A percentile compares a stretch with the other conserved stretches of the same genome.
These are phyloP conservation scores for Platycheirus albimanus DNA, from an alignment of 2,888 invertebrate species.

Conservation along the genomic window DNA sequence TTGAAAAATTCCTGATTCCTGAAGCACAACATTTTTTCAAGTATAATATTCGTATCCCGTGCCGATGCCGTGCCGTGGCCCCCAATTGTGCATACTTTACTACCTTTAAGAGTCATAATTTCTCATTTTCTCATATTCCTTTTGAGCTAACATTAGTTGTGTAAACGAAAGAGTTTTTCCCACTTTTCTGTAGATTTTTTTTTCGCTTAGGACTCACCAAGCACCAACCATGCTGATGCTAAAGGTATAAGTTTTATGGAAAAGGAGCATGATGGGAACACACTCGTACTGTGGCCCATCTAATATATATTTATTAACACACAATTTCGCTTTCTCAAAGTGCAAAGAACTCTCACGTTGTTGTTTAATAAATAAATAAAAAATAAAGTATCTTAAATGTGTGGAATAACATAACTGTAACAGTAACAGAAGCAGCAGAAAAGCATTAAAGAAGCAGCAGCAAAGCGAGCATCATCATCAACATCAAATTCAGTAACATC, in stretches of 20 bases:
- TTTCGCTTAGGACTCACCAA: background rate
- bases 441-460: conserved; percentile 13
- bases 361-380: conserved; percentile 60
- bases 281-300: background rate
- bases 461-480: conserved; percentile 59
- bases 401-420: conserved; percentile 52
- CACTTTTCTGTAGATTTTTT: too few species aligned
- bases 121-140: conserved; percentile 38
- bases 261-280: background rate
- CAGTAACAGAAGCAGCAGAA: conserved; percentile 11
- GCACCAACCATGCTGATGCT: too few species aligned
- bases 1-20: conserved; percentile 26
- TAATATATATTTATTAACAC: conserved; percentile 46
- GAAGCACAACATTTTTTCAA: conserved; percentile 28
- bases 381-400: conserved; percentile 54
- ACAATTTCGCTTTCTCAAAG: conserved; percentile 56
- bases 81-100: conserved; percentile 17
- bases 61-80: background rate
- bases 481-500: conserved; percentile 66
- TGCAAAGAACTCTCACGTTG: conserved; percentile 54
- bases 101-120: conserved; percentile 24
- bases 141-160: conserved; percentile 24
- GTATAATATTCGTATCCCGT: too few species aligned
- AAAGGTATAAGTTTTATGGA: conserved; percentile 4
- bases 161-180: conserved; percentile 16